Base-by-base conservation (phyloP, 2,113 vertebrate species). In the Rhinichthys klamathensis region DNA sequence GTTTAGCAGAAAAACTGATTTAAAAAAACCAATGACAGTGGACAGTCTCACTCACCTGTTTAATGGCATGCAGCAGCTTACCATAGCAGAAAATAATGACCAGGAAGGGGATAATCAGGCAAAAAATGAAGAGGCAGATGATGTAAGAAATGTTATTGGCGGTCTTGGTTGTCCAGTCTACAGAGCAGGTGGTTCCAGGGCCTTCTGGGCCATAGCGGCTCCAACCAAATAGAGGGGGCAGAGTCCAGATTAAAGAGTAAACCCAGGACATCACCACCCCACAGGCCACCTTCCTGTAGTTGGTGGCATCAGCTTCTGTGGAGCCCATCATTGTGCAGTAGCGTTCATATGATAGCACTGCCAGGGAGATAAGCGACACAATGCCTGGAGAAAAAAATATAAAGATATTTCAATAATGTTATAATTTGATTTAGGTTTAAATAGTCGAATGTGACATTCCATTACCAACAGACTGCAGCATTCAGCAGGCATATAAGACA, bases 291-390 rank as follows among this genome's bases (percentile, higher is more conserved):
- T 96, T 96, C 11, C 86, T 91, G 92, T 96, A 96, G 93, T 95
- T 95, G 80, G 95, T 94, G 54, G 93, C 87, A 85, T 96, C 94
- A 0, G 94, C 94, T 90, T 96, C 93, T 0, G 93, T 90, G 2
- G 90, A 90, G 10, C 93, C 87, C 21, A 92, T 93, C 95, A 96
- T 94, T 82, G 95, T 95, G 90, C 91, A 92, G 90, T 93, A 96
- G n/a, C 94, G 92, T 85, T 97, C 94, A 0, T 95, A 96, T 3
- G 95, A 96, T 27, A 96, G 94, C 77, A 96, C 92, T 2, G 95
- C 95, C 94, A 96, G 86, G 1, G 95, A 96, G 89, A 95, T 93
- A 78, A 96, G 94, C 0, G 94, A 96, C 84, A 96, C 94, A 0
- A 95, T 95, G 70, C 95, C 96, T 96, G 69, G 15, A 80, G 8